Base-by-base conservation (phyloP, 2,113 vertebrate species). In the Poecile atricapillus region DNA sequence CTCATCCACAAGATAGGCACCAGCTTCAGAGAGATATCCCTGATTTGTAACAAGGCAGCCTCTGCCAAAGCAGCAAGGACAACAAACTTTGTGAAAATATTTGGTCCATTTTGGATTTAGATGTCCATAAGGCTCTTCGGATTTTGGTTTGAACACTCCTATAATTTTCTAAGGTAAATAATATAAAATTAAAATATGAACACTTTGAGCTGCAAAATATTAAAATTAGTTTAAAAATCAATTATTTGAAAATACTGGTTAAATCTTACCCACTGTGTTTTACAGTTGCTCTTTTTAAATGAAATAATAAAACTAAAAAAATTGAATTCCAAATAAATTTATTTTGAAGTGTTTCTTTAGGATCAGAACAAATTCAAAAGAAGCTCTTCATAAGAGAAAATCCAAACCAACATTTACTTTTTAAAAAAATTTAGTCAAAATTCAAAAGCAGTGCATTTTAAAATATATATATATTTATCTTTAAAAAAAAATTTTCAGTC, bases 41-140 rank as follows among this genome's bases (percentile, higher is more conserved):
- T 99, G 99, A 97, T 99, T 99, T 33, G 99, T 99, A 94, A 99
- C 78, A 33, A 99, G 98, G 97, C 99, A 99, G 94, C 99, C 98
- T 94, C 99, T 98, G 47, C 99, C 99, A 83, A 99, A 99, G 97
- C 99, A 99, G 97, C 99, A 99, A 23, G 99, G 99, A 91, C 99
- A 99, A 97, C 99, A 99, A 58, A 99, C 94, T 98, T 99, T 99
- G 94, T 99, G 99, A 96, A 99, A 98, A 84, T 99, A 99, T 98
- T 99, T 99, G 98, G 99, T 99, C 99, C 99, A 99, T 96, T 99
- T 99, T 53, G 99, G 99, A 96, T 99, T 99, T 73, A 99, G 98
- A 58, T 99, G 99, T 97, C 99, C 99, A 11, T 99, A 99, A 93
- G 99, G 99, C 96, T 99, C 99, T 97, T 99, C 99, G 46, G 99